Evolutionary conservation across 2,113 vertebrate species (phyloP).

Genomic region (Paralichthys olivaceus): DNA sequence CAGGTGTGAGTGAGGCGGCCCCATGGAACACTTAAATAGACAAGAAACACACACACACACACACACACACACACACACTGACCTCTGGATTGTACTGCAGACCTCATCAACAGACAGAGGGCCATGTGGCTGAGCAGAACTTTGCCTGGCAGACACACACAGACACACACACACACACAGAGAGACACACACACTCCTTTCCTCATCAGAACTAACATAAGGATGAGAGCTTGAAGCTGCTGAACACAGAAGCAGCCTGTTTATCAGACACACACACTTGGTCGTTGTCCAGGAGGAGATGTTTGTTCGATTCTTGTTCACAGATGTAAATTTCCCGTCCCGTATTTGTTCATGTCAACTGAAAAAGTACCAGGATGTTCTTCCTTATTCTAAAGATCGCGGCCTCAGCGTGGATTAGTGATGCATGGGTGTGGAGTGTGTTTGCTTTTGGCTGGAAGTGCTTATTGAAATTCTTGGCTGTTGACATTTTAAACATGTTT

Average conservation of each 20-base stretch:
- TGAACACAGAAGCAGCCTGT: constrained; percentile 21
- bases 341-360: constrained; percentile 14
- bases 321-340: background rate
- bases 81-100: constrained; percentile 18
- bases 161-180: constrained; percentile 26
- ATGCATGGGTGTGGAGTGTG: constrained; percentile 29
- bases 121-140: constrained; percentile 44
- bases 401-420: constrained; percentile 8
- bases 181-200: constrained; percentile 7
- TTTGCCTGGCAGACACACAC: constrained; percentile 38
- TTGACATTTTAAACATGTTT: constrained; percentile 31
- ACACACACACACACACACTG: constrained; percentile 5
- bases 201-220: constrained; percentile 27
- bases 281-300: background rate
- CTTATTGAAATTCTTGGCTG: constrained; percentile 32
- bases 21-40: constrained; percentile 8
- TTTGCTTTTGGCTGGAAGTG: constrained; percentile 37
- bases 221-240: constrained; percentile 25
- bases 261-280: constrained; percentile 33
- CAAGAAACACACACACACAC: constrained; percentile 3
- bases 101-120: constrained; percentile 48
- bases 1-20: constrained; percentile 39
- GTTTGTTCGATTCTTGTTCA: constrained; percentile 1
- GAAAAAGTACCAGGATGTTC: constrained; percentile 1
- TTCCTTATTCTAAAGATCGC: constrained; percentile 2